These are phyloP conservation scores for Solea senegalensis DNA, from an alignment of 2,113 vertebrate genomes.

Conservation along the genomic window DNA sequence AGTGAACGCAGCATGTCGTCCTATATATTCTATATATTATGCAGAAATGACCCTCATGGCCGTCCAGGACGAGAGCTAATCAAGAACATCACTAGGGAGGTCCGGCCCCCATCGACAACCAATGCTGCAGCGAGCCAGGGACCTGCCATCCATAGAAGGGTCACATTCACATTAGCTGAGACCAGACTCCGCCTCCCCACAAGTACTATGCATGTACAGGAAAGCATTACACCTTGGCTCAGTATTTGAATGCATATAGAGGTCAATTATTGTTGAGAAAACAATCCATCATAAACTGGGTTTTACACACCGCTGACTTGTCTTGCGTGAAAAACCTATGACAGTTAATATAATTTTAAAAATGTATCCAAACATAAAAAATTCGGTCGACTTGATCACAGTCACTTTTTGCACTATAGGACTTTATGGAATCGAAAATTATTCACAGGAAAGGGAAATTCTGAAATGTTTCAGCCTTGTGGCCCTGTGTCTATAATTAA, in stretches of 20 bases:
- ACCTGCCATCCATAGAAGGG: constrained; percentile 65
- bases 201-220: constrained; percentile 30
- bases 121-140: constrained; percentile 48
- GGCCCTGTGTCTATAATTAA: no score
- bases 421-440: no score
- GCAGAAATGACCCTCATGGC: constrained; percentile 21
- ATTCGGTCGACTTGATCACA: no score
- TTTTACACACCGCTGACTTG: constrained; percentile 15
- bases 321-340: constrained; percentile 8
- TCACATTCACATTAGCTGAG: constrained; percentile 72
- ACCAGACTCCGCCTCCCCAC: constrained; percentile 27
- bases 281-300: constrained; percentile 30
- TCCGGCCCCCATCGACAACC: constrained; percentile 53
- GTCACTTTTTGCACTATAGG: no score
- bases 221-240: background rate
- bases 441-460: no score
- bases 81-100: constrained; percentile 58
- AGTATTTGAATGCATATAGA: background rate
- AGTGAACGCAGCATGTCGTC: constrained; percentile 34
- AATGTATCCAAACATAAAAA: no score
- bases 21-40: background rate
- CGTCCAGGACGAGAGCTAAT: constrained; percentile 42
- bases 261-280: constrained; percentile 4
- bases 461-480: no score
- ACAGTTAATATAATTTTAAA: background rate